These are phyloP conservation scores for Sphinx pinastri DNA, from an alignment of 2,888 invertebrate genomes.

Conservation along the genomic window DNA sequence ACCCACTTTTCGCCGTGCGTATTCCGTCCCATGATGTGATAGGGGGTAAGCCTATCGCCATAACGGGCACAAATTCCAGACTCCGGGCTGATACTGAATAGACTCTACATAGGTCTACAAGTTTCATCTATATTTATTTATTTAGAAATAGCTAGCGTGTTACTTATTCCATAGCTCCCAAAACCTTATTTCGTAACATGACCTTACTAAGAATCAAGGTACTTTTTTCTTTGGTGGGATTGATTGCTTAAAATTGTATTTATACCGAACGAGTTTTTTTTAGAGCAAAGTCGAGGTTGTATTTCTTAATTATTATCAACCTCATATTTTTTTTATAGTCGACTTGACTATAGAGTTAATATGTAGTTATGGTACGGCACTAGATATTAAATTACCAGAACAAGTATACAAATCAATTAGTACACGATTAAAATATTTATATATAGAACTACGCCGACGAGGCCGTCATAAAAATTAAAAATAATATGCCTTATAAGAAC, in stretches of 20 bases:
- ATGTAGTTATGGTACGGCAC: too few species aligned
- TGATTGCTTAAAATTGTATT: constrained; percentile 17
- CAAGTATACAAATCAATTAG: background rate
- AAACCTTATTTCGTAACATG: constrained; percentile 11
- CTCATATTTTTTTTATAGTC: background rate
- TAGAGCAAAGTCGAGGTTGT: constrained; percentile 17
- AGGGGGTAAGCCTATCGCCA: too few species aligned
- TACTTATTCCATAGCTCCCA: constrained; percentile 34
- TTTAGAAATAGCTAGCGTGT: background rate
- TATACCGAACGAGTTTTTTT: constrained; percentile 20
- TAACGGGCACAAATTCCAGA: too few species aligned
- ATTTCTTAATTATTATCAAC: constrained; percentile 4
- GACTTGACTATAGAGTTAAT: too few species aligned
- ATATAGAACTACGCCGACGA: too few species aligned
- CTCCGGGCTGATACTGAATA: too few species aligned
- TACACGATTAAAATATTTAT: too few species aligned
- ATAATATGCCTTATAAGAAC: background rate
- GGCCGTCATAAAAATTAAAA: too few species aligned
- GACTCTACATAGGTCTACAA: too few species aligned
- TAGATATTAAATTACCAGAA: background rate
- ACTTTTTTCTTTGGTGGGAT: constrained; percentile 1
- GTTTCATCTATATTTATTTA: too few species aligned
- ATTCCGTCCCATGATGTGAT: too few species aligned
- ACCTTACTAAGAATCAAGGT: constrained; percentile 9
- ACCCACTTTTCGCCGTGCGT: too few species aligned